These are phyloP conservation scores for Pelagia noctiluca DNA, from an alignment of 30 jellyfish, hydroid and myxozoan species.

Conservation along the genomic window DNA sequence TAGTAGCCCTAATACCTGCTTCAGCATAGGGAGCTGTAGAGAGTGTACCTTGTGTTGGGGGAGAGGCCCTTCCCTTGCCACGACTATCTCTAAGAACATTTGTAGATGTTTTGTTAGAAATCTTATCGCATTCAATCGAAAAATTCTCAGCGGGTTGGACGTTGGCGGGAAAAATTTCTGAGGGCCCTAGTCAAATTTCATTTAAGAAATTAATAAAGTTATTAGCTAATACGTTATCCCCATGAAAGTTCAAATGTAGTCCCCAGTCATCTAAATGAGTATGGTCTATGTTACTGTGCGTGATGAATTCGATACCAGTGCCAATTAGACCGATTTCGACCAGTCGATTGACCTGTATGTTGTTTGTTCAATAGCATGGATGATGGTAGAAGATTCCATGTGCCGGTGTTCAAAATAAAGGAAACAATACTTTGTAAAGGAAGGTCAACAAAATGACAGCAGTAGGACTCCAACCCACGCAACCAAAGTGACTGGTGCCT, in stretches of 20 bases:
- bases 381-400: too few species aligned
- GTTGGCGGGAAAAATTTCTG: too few species aligned
- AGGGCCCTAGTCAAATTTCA: background rate
- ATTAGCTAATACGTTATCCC: background rate
- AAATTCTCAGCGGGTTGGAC: background rate
- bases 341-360: background rate
- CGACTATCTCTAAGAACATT: background rate
- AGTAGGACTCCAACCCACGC: too few species aligned
- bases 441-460: too few species aligned
- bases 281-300: background rate
- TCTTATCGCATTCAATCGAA: background rate
- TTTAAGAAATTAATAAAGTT: background rate
- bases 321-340: background rate
- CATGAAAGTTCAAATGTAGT: background rate
- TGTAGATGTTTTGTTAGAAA: background rate
- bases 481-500: too few species aligned
- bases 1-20: background rate
- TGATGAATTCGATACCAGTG: background rate
- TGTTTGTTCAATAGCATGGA: too few species aligned
- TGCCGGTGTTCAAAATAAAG: too few species aligned
- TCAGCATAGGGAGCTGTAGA: background rate
- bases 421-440: too few species aligned
- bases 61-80: background rate
- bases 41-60: too few species aligned
- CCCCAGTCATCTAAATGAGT: background rate